These are phyloP conservation scores for Myotis yumanensis DNA, from an alignment of 2,113 vertebrate genomes.

Conservation along the genomic window DNA sequence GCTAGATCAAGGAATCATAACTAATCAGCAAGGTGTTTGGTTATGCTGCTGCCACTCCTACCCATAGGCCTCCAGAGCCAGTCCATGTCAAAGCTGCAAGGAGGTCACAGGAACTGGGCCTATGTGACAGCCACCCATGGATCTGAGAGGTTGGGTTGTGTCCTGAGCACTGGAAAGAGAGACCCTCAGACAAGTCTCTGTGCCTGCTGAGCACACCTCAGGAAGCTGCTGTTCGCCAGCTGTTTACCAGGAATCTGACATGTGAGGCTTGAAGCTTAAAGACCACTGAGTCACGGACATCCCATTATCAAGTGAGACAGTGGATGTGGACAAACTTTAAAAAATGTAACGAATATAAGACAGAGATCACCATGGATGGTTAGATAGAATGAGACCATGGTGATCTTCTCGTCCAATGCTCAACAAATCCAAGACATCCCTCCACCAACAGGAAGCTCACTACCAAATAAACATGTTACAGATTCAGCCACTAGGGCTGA, in stretches of 20 bases:
- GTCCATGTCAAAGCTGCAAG: not conserved
- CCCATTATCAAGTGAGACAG: not conserved
- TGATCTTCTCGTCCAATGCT: not conserved
- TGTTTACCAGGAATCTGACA: not conserved
- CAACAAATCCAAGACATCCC: not conserved
- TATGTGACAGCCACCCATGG: not conserved
- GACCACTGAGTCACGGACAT: not conserved
- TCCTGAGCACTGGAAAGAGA: not conserved
- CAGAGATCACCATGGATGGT: not conserved
- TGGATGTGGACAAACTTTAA: not conserved
- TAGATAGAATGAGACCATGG: not conserved
- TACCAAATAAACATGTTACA: not conserved
- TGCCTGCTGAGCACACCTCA: not conserved
- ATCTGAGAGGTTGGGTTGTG: slow-evolving; percentile 25
- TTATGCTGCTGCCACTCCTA: accelerated
- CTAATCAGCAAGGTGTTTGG: slow-evolving; percentile 47
- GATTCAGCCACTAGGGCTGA: not conserved
- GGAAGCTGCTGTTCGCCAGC: not conserved
- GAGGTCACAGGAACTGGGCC: not conserved
- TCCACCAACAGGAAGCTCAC: not conserved
- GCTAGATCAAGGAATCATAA: slow-evolving; percentile 52
- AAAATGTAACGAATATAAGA: not conserved
- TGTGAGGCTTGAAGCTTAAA: not conserved
- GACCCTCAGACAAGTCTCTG: no score
- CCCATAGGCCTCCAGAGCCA: not conserved